Percentiles rank a stretch among this genome's conserved stretches.
phyloP scores from a whole-genome alignment of 1,140 invertebrate genomes.

The Ephestia elutella region DNA sequence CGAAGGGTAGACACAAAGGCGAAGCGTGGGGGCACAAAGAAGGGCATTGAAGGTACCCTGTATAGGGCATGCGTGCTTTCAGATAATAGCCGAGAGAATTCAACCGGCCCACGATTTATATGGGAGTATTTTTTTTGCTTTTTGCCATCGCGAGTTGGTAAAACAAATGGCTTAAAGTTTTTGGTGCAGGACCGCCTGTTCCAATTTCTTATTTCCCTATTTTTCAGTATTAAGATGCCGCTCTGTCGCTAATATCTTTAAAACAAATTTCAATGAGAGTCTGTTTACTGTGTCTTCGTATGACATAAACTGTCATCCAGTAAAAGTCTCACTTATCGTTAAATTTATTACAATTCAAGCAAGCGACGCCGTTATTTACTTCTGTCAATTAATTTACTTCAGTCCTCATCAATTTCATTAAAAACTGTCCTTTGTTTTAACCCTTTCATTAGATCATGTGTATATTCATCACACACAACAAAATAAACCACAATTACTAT shows the following conservation, averaged over 20 bases:
- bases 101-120: slow-evolving; percentile 42
- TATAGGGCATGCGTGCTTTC: slow-evolving; percentile 41
- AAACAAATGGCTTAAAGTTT: slow-evolving; percentile 20
- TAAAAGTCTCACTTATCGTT: no score
- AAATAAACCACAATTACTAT: slow-evolving; percentile 3
- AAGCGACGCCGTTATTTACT: no score
- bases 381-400: no score
- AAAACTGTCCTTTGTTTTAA: no score
- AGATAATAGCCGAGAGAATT: slow-evolving; percentile 49
- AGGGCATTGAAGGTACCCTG: slow-evolving; percentile 29
- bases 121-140: slow-evolving; percentile 33
- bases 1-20: slow-evolving; percentile 30
- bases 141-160: slow-evolving; percentile 23
- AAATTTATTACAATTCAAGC: no score
- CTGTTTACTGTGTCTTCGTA: no score
- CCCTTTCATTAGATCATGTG: no score
- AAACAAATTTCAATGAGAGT: not conserved
- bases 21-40: slow-evolving; percentile 29
- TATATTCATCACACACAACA: not conserved
- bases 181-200: not conserved
- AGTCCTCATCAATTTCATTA: no score
- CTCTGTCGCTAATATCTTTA: not conserved
- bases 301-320: no score
- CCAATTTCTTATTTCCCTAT: not conserved
- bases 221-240: no score